phyloP scores from a whole-genome alignment of 2,113 vertebrate genomes.

The Odocoileus virginianus region DNA sequence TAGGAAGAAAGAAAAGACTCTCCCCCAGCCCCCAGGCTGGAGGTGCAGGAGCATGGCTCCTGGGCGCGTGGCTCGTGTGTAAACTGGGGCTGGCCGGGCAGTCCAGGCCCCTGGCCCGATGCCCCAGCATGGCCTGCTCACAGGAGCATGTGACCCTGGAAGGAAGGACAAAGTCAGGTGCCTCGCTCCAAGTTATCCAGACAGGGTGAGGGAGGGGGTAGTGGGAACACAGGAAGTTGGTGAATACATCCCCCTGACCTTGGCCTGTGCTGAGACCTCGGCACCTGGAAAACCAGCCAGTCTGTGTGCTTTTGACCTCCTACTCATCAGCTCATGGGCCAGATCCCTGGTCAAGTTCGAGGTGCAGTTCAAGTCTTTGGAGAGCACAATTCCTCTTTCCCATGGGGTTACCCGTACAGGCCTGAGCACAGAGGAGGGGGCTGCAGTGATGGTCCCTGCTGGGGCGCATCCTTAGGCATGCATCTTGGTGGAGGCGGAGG shows the following conservation, averaged over 20 bases:
- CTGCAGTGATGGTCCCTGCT: background rate
- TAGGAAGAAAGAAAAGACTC: background rate
- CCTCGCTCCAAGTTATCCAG: background rate
- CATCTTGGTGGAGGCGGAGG: background rate
- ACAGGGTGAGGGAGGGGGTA: background rate
- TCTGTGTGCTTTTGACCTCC: background rate
- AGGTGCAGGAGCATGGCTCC: background rate
- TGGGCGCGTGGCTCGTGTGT: background rate
- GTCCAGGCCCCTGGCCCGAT: background rate
- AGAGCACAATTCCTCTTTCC: too few relatives aligned
- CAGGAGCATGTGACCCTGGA: accelerated
- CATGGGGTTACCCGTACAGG: accelerated
- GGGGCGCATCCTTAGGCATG: background rate
- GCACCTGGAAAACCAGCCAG: background rate
- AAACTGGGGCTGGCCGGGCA: background rate
- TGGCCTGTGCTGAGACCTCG: background rate
- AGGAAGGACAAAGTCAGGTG: background rate
- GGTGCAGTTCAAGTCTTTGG: background rate
- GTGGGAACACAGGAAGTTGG: too few relatives aligned
- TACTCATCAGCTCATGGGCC: background rate
- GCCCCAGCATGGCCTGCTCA: background rate
- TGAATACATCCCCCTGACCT: background rate
- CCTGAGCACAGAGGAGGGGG: background rate
- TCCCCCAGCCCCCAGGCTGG: background rate
- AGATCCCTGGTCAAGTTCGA: background rate